Percentiles rank a stretch among this genome's conserved stretches.
Conservation (phyloP, 1,140 invertebrate species). For the Nomia melanderi region DNA sequence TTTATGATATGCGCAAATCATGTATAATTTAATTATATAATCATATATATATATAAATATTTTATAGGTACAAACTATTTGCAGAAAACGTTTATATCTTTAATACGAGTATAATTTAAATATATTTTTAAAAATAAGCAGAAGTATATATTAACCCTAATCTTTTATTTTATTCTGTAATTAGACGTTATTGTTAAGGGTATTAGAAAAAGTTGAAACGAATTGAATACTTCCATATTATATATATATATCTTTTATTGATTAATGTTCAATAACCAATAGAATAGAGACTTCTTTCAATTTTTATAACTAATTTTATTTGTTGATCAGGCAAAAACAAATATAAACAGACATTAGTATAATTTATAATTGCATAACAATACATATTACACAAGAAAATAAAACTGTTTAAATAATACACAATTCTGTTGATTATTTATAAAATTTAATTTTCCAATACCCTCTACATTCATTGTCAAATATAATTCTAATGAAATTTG, state of each 20-base stretch:
- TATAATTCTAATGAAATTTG: background rate
- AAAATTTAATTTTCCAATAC: conserved; percentile 9
- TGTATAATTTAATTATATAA: background rate
- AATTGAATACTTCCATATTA: no score
- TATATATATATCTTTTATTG: no score
- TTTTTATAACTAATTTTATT: no score
- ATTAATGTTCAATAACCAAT: background rate
- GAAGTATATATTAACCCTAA: background rate
- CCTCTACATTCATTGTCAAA: conserved; percentile 1
- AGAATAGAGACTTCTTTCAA: no score
- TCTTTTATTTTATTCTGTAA: background rate
- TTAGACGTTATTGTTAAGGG: background rate
- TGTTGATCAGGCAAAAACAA: no score
- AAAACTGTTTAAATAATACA: background rate
- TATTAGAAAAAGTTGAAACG: background rate
- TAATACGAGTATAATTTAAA: conserved; percentile 17
- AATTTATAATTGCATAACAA: no score
- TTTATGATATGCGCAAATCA: background rate
- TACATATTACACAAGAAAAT: background rate
- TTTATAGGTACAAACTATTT: background rate
- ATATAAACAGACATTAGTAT: no score
- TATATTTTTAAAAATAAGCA: background rate
- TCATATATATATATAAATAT: background rate
- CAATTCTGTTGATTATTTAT: background rate
- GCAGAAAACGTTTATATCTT: conserved; percentile 23